Evolutionary conservation across 1,140 invertebrate genomes (phyloP).

Genomic region (Araneus ventricosus): DNA sequence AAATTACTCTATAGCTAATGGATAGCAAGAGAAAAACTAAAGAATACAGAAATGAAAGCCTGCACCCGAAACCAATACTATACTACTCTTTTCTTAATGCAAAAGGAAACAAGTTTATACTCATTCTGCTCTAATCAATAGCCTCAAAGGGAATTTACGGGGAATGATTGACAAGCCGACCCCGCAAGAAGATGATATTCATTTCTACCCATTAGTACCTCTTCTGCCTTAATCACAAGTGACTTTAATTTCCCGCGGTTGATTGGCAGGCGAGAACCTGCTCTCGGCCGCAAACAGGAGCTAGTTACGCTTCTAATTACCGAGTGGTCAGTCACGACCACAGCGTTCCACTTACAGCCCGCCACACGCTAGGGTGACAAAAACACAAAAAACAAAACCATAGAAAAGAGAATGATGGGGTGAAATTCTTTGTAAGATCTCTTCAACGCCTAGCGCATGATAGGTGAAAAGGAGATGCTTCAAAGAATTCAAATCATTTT

Average conservation of each 20-base stretch:
- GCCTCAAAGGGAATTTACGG: background rate
- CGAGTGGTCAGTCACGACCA: conserved; percentile 50
- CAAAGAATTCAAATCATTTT: background rate
- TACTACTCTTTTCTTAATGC: no score
- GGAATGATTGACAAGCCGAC: conserved; percentile 13
- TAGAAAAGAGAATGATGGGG: no score
- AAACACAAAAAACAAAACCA: background rate
- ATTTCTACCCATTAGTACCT: conserved; percentile 18
- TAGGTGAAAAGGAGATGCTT: background rate
- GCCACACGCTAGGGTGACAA: conserved; percentile 8
- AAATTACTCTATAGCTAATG: no score
- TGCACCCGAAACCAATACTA: background rate
- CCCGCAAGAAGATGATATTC: conserved; percentile 11
- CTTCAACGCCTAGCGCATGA: background rate
- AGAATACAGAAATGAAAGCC: background rate
- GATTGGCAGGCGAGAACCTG: conserved; percentile 54
- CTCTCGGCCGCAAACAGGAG: background rate
- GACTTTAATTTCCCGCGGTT: conserved; percentile 49
- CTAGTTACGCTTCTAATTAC: conserved; percentile 49
- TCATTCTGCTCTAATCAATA: background rate
- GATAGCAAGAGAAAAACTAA: background rate
- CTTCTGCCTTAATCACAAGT: conserved; percentile 10
- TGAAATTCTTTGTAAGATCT: no score
- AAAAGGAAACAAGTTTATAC: no score
- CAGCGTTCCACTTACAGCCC: background rate